These are phyloP conservation scores for Notocelia uddmanniana DNA, from an alignment of 2,888 invertebrate genomes.

Conservation along the genomic window DNA sequence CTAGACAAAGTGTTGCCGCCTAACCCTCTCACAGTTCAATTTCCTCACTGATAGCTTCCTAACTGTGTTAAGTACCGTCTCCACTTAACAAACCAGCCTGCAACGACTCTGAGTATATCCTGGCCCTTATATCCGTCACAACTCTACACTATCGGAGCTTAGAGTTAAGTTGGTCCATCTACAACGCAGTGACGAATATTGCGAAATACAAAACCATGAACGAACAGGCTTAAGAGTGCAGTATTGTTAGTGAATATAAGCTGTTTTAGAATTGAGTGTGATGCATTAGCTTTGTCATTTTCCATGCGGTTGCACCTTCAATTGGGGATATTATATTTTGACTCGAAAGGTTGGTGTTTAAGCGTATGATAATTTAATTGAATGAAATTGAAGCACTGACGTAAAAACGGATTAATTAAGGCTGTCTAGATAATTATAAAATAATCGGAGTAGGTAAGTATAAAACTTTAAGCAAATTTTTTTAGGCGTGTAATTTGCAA, in stretches of 20 bases:
- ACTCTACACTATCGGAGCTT: not conserved
- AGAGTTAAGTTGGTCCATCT: not conserved
- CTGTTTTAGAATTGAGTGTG: not conserved
- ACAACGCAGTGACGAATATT: not conserved
- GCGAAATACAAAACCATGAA: not conserved
- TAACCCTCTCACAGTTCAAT: conserved; percentile 49
- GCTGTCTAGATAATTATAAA: no score
- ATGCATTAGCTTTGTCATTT: conserved; percentile 13
- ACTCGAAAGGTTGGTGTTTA: not conserved
- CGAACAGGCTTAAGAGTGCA: not conserved
- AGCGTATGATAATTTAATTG: not conserved
- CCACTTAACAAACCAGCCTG: not conserved
- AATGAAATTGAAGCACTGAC: not conserved
- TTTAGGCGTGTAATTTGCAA: no score
- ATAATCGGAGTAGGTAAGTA: no score
- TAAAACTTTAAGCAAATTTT: no score
- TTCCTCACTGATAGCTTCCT: conserved; percentile 60
- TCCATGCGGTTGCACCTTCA: conserved; percentile 2
- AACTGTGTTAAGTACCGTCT: conserved; percentile 55
- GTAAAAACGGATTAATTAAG: not conserved
- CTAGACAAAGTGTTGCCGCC: conserved; percentile 39
- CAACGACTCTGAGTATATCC: not conserved
- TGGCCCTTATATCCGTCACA: not conserved
- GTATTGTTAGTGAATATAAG: not conserved
- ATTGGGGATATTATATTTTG: not conserved